Evolutionary conservation across 92 coral and sea anemone genomes (phyloP), one percentile per base, ranked within the genome.

Genomic region (Parazoanthus atlanticus): DNA sequence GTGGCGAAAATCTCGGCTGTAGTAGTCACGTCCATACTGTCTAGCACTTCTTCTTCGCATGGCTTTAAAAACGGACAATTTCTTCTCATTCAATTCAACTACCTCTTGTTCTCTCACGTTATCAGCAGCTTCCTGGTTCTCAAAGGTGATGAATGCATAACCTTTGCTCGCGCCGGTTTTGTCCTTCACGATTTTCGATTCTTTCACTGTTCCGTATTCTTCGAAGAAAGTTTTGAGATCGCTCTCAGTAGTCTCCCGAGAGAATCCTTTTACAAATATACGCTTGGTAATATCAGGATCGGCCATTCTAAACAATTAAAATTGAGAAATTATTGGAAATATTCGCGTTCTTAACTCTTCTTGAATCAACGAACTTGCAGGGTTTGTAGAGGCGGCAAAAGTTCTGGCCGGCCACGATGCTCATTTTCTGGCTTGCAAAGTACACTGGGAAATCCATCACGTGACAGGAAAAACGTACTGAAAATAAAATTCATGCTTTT

Each of bases 141-240:
- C 99, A 92, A 97, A 97, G 30, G 99, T 97, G 58, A 97, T 96
- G 89, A 97, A 97, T 73, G 97, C 99, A 64, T 97, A 97, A 17
- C 98, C 98, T 84, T 95, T 97, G 91, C 98, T 96, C 79, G 94
- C 92, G 40, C 99, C 99, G 91, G 94, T 94, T 88, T 96, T 94
- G 88, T 97, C 99, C 79, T 94, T 93, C 23, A 97, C 99, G 79
- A 97, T 96, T 86, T 97, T 97, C 85, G 94, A 93, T 79, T 94
- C 94, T 79, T 95, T 95, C 85, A 97, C 99, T 0, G 93, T 76
- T 76, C 99, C 99, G 83, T 88, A 97, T 38, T 90, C 94, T 89
- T 97, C 98, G 85, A 97, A 97, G 85, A 95, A 97, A 79, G 89
- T 85, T 74, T 94, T 90, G 80, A 97, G 91, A 86, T 97, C 99